Conservation (phyloP, 2,888 invertebrate genomes). For the Eutolmus rufibarbis region DNA sequence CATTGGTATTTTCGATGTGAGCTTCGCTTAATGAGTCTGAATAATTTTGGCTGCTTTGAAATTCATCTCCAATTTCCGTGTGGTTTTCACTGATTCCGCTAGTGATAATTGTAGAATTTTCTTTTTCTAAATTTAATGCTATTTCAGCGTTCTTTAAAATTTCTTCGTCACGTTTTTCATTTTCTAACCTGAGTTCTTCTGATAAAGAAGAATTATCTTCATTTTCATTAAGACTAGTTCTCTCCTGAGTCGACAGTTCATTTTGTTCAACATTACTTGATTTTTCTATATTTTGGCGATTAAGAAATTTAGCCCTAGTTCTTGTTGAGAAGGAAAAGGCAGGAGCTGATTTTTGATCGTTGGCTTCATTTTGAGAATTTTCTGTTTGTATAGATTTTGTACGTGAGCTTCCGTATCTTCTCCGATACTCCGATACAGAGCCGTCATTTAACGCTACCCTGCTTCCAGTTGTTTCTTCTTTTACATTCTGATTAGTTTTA, state of each 20-base stretch:
- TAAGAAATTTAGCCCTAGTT: not conserved
- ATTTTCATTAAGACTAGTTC: not conserved
- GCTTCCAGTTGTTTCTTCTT: constrained; percentile 45
- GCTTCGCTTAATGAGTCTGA: not conserved
- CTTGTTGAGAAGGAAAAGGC: not conserved
- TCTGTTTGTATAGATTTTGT: not conserved
- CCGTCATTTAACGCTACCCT: not conserved
- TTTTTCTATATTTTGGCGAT: not conserved
- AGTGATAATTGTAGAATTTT: not conserved
- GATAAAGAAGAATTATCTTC: not conserved
- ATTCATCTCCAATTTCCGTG: not conserved
- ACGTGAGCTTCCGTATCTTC: not conserved
- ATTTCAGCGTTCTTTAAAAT: not conserved
- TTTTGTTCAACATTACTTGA: not conserved
- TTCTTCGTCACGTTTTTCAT: not conserved
- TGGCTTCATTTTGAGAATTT: not conserved
- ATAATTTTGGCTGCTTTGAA: not conserved
- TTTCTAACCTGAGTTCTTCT: not conserved
- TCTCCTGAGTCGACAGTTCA: not conserved
- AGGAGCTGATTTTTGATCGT: not conserved
- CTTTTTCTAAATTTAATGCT: not conserved
- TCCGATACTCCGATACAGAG: not conserved
- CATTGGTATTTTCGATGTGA: not conserved
- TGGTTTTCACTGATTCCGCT: not conserved
- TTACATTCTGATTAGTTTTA: constrained; percentile 48